phyloP scores from a whole-genome alignment of 2,113 vertebrate genomes.

The Thryonomys swinderianus region DNA sequence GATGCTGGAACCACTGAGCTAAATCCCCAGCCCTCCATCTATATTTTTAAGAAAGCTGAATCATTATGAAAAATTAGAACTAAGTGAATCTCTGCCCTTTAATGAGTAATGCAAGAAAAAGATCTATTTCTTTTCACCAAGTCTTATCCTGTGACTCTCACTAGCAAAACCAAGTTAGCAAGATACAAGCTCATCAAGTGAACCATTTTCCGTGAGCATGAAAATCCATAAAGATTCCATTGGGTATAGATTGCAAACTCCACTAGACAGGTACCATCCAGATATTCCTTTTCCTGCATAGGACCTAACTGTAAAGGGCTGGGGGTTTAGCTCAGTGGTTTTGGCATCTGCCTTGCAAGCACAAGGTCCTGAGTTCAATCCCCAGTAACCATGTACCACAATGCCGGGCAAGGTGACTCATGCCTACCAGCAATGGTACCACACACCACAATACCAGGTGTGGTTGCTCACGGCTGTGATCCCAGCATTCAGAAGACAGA shows the following conservation, averaged over 20 bases:
- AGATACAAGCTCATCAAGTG: not conserved
- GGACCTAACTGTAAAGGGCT: not conserved
- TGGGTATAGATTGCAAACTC: not conserved
- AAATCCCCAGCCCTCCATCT: not conserved
- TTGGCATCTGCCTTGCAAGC: too few relatives aligned
- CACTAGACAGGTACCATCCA: not conserved
- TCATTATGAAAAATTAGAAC: constrained; percentile 25
- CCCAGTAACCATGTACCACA: too few relatives aligned
- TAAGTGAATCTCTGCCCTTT: constrained; percentile 2
- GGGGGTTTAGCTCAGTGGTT: too few relatives aligned
- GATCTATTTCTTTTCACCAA: not conserved
- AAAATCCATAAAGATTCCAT: not conserved
- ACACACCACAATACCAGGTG: too few relatives aligned
- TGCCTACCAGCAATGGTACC: too few relatives aligned
- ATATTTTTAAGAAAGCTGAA: not conserved
- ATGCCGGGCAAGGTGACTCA: too few relatives aligned
- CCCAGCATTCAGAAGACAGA: too few relatives aligned
- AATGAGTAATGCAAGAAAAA: constrained; percentile 7
- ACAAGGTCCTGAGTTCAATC: too few relatives aligned
- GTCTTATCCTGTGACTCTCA: not conserved
- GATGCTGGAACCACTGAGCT: too few relatives aligned
- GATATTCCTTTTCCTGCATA: not conserved
- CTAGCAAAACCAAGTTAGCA: not conserved
- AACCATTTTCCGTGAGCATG: not conserved
- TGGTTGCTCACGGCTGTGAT: too few relatives aligned